Percentiles rank a stretch among this genome's conserved stretches.
phyloP scores from a whole-genome alignment of 92 coral and sea anemone genomes.

The Phymanthus crucifer region DNA sequence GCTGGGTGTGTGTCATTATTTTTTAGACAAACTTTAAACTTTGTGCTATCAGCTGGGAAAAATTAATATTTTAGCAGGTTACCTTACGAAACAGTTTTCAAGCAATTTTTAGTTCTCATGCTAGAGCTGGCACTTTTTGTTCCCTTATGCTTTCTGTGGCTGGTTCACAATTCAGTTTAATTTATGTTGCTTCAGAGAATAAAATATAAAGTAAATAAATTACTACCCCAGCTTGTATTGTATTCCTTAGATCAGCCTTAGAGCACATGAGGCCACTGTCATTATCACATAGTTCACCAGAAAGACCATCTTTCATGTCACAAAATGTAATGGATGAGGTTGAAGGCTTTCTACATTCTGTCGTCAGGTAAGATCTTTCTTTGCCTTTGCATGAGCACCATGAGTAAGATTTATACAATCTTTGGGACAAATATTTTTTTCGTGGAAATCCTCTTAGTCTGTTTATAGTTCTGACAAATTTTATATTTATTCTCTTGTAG shows the following conservation, averaged over 20 bases:
- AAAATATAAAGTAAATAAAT: neutral
- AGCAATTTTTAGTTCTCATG: too few species aligned
- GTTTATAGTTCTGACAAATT: neutral
- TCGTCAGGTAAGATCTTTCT: conserved; percentile 65
- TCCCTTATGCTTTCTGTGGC: too few species aligned
- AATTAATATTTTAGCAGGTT: too few species aligned
- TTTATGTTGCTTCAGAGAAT: too few species aligned
- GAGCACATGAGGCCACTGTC: conserved; percentile 90
- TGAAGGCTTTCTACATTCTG: conserved; percentile 83
- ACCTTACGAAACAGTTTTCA: too few species aligned
- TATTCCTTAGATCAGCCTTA: conserved; percentile 68
- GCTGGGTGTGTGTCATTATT: too few species aligned
- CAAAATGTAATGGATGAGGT: conserved; percentile 94
- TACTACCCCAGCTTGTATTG: too few species aligned
- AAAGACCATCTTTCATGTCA: conserved; percentile 80
- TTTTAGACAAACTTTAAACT: too few species aligned
- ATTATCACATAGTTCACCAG: conserved; percentile 83
- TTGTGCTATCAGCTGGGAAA: too few species aligned
- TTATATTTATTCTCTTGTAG: conserved; percentile 51
- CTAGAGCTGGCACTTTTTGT: too few species aligned
- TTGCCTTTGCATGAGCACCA: neutral
- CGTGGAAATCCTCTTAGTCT: too few species aligned
- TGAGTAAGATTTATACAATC: neutral
- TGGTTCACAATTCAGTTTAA: too few species aligned
- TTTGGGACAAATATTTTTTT: neutral